Percentiles rank a stretch among this genome's conserved stretches.
phyloP scores from a whole-genome alignment of 2,113 vertebrate species.

The Phrynosoma platyrhinos region DNA sequence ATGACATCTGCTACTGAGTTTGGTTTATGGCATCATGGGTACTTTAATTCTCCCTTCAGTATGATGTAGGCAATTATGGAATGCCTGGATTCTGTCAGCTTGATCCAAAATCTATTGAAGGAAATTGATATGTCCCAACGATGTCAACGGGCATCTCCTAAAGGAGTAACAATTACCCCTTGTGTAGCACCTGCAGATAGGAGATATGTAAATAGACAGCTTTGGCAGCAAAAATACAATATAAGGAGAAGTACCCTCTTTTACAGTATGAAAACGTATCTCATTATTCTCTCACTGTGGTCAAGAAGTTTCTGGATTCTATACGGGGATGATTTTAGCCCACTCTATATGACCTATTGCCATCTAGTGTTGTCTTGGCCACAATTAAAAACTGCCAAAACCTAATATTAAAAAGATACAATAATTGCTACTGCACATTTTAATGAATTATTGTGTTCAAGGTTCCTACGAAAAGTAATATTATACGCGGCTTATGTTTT shows the following conservation, averaged over 20 bases:
- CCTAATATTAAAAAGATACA: slow-evolving; percentile 88
- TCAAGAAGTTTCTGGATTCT: slow-evolving; percentile 57
- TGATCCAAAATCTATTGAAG: slow-evolving; percentile 1
- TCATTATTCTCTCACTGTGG: background rate
- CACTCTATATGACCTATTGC: slow-evolving; percentile 72
- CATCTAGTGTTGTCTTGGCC: slow-evolving; percentile 79
- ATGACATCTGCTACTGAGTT: slow-evolving; percentile 4
- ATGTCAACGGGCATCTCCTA: background rate
- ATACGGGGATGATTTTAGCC: slow-evolving; percentile 63
- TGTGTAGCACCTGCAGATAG: background rate
- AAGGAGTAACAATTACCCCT: slow-evolving; percentile 1
- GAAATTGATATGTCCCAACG: background rate
- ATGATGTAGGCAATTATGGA: background rate
- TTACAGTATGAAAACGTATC: background rate
- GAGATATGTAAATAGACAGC: background rate
- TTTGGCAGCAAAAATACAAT: background rate
- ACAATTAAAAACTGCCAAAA: slow-evolving; percentile 81
- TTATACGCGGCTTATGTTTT: slow-evolving; percentile 91
- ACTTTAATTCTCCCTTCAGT: background rate
- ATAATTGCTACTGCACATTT: slow-evolving; percentile 88
- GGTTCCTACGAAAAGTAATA: slow-evolving; percentile 88
- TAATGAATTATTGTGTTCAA: slow-evolving; percentile 91
- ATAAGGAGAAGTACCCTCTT: slow-evolving; percentile 52
- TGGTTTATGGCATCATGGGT: slow-evolving; percentile 5
- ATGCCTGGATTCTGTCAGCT: slow-evolving; percentile 35